phyloP scores from a whole-genome alignment of 1,140 invertebrate genomes.

The Phthorimaea operculella region DNA sequence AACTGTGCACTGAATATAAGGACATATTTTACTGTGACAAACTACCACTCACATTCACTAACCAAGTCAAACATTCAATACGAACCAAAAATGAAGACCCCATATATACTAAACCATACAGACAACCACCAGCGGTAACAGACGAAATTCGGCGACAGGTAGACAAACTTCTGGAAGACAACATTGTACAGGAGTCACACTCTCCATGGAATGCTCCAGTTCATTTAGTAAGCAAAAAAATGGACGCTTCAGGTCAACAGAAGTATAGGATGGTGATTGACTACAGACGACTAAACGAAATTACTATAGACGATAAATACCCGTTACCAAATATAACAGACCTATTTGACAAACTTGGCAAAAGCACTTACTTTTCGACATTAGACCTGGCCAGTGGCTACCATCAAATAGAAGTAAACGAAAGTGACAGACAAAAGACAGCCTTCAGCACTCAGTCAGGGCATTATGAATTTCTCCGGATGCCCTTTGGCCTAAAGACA shows the following conservation, averaged over 20 bases:
- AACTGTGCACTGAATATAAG: too few species aligned
- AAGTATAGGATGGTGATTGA: conserved; percentile 19
- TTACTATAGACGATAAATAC: too few species aligned
- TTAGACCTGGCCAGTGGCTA: too few species aligned
- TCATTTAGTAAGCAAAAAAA: conserved; percentile 16
- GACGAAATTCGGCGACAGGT: conserved; percentile 15
- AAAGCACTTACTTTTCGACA: conserved; percentile 14
- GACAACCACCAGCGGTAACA: conserved; percentile 9
- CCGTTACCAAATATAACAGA: too few species aligned
- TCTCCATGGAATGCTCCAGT: conserved; percentile 17
- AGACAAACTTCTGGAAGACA: conserved; percentile 10
- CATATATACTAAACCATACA: conserved; percentile 8
- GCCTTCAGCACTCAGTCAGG: conserved; percentile 15
- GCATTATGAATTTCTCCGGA: conserved; percentile 16
- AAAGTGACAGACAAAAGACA: too few species aligned
- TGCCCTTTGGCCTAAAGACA: conserved; percentile 19
- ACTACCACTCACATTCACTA: too few species aligned
- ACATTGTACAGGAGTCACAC: conserved; percentile 10
- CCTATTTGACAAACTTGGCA: conserved; percentile 15
- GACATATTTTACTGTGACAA: too few species aligned
- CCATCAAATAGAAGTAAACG: too few species aligned
- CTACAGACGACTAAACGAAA: conserved; percentile 17
- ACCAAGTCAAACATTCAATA: too few species aligned
- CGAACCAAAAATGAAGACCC: too few species aligned
- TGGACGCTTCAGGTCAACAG: conserved; percentile 10